Conservation (phyloP, 2,113 vertebrate genomes). For the Callospermophilus lateralis region DNA sequence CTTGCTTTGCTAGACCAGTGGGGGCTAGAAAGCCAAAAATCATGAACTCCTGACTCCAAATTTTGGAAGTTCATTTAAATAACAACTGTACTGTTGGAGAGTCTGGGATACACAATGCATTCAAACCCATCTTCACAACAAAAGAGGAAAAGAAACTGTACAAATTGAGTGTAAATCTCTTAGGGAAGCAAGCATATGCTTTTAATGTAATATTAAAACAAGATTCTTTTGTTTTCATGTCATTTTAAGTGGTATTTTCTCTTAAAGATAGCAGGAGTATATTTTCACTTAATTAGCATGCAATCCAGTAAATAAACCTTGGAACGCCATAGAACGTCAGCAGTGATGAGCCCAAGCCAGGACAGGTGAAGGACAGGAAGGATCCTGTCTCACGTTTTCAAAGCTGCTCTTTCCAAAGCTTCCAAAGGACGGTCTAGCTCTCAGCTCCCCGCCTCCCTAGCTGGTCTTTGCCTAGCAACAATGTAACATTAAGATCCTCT, state of each 20-base stretch:
- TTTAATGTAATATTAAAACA: neutral
- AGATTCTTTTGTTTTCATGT: neutral
- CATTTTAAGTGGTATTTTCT: neutral
- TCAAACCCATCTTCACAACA: neutral
- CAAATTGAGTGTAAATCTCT: neutral
- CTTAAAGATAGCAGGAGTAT: neutral
- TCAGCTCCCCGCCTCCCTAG: neutral
- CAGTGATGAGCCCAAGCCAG: conserved; percentile 33
- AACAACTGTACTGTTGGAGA: neutral
- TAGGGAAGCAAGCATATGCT: neutral
- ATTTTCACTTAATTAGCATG: conserved; percentile 46
- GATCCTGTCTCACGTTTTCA: neutral
- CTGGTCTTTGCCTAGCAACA: conserved; percentile 43
- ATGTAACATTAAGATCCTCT: conserved; percentile 6
- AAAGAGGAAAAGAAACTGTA: neutral
- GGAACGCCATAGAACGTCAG: neutral
- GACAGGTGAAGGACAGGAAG: conserved; percentile 32
- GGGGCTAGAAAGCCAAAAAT: neutral
- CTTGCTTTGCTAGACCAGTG: neutral
- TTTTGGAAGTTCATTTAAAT: conserved; percentile 7
- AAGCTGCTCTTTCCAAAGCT: conserved; percentile 36
- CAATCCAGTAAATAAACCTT: neutral
- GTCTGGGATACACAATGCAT: neutral
- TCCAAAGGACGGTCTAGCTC: neutral
- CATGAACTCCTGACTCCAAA: neutral